Conservation (phyloP, 2,113 vertebrate genomes). For the Verasper variegatus region DNA sequence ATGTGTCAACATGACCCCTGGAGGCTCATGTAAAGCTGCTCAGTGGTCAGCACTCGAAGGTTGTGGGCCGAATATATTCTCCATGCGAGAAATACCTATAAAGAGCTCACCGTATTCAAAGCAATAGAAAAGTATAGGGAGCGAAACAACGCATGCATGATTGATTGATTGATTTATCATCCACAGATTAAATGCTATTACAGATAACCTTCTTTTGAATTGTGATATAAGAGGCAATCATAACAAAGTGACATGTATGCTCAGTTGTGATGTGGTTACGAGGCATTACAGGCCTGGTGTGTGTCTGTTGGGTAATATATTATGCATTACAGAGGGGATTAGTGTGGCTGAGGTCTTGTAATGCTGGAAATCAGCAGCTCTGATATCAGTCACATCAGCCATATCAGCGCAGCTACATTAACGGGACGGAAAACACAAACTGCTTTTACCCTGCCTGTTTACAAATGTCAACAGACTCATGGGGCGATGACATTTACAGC, state of each 20-base stretch:
- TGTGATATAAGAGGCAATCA: background rate
- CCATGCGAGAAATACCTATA: background rate
- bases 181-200: background rate
- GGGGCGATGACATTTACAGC: slow-evolving; percentile 46
- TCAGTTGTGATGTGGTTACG: background rate
- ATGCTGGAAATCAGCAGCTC: slow-evolving; percentile 29
- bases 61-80: background rate
- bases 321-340: slow-evolving; percentile 45
- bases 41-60: background rate
- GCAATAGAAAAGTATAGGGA: background rate
- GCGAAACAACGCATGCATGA: background rate
- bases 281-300: background rate
- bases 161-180: background rate
- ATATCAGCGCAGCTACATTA: background rate
- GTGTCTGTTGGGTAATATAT: slow-evolving; percentile 39
- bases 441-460: background rate
- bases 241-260: background rate
- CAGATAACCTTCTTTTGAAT: background rate
- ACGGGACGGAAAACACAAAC: background rate
- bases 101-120: background rate
- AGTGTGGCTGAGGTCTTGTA: slow-evolving; percentile 11
- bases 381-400: slow-evolving; percentile 25
- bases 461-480: slow-evolving; percentile 11
- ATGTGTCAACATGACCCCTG: background rate
- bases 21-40: background rate